phyloP scores from a whole-genome alignment of 1,140 invertebrate genomes.

The Triops longicaudatus region DNA sequence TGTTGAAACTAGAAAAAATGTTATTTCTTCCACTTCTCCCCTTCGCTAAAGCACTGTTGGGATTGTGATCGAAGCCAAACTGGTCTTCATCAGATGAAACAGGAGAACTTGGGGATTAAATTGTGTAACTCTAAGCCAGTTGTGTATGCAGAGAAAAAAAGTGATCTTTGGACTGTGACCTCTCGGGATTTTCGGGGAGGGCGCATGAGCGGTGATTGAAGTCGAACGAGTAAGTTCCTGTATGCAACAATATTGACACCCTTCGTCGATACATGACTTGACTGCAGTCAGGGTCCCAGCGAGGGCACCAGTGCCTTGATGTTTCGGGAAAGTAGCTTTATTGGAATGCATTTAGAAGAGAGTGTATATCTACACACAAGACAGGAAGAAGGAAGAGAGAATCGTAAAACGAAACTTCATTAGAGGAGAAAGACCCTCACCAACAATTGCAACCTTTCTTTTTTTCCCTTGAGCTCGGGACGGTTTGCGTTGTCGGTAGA shows the following conservation, averaged over 20 bases:
- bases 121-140: neutral
- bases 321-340: constrained; percentile 1
- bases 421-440: neutral
- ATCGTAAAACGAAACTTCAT: constrained; percentile 12
- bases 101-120: neutral
- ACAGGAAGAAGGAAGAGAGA: neutral
- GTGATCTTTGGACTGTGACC: neutral
- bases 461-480: neutral
- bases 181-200: neutral
- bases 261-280: constrained; percentile 11
- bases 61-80: too few species aligned
- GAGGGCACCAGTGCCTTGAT: neutral
- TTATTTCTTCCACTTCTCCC: too few species aligned
- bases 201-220: constrained; percentile 6
- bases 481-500: neutral
- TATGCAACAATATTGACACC: constrained; percentile 12
- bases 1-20: too few species aligned
- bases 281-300: neutral
- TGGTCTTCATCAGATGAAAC: neutral
- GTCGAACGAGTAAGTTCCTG: neutral
- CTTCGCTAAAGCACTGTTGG: too few species aligned
- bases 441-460: neutral
- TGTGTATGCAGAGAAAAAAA: neutral
- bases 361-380: neutral
- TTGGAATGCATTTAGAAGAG: neutral